Percentiles rank a stretch among this genome's conserved stretches.
These are phyloP conservation scores for Junco hyemalis DNA, from an alignment of 2,113 vertebrate species.

Conservation along the genomic window DNA sequence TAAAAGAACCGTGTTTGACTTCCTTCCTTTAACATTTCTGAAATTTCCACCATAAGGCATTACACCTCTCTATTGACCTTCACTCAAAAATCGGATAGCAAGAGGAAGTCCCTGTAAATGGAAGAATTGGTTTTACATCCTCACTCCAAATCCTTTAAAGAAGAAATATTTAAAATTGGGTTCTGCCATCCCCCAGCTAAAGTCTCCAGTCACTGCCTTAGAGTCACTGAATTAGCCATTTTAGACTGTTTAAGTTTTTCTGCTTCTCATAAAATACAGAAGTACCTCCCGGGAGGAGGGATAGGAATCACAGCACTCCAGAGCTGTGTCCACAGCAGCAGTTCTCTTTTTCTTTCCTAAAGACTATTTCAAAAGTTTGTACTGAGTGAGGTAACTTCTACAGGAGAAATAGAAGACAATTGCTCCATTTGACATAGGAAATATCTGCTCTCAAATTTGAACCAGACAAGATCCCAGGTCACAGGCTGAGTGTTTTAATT, in stretches of 20 bases:
- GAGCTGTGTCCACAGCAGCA: not conserved
- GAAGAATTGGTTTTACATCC: not conserved
- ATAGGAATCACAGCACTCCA: not conserved
- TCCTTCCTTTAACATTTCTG: not conserved
- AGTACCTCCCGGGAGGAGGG: not conserved
- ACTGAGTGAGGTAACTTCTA: not conserved
- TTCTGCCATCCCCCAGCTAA: not conserved
- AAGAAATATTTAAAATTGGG: not conserved
- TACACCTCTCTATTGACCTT: not conserved
- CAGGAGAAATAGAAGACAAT: not conserved
- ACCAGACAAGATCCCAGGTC: not conserved
- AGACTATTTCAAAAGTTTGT: not conserved
- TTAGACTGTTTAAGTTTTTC: not conserved
- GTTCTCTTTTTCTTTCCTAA: not conserved
- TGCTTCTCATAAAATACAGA: not conserved
- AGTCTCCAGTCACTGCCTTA: not conserved
- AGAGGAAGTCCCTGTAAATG: not conserved
- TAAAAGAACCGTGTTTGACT: not conserved
- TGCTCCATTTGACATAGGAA: not conserved
- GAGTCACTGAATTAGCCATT: not conserved
- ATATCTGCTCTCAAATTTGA: not conserved
- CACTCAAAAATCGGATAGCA: not conserved
- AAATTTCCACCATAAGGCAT: not conserved
- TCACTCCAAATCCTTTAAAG: not conserved
- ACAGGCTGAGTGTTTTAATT: not conserved